These are phyloP conservation scores for Boulengeromyrus knoepffleri DNA, from an alignment of 2,113 vertebrate genomes.

Conservation along the genomic window DNA sequence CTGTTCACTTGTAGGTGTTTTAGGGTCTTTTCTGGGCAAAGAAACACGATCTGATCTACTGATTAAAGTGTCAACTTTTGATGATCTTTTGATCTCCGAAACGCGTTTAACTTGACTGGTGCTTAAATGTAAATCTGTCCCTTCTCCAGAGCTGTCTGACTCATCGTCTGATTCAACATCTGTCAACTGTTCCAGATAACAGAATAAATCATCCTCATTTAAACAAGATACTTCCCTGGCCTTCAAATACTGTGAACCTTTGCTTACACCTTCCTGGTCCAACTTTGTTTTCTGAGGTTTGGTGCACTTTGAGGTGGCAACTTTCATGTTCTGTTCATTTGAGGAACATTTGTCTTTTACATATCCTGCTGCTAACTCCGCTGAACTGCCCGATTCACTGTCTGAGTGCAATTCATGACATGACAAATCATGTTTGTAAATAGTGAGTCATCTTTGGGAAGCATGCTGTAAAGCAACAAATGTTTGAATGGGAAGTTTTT, in stretches of 20 bases:
- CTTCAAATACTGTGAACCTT: neutral
- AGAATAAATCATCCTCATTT: neutral
- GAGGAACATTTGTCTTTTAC: neutral
- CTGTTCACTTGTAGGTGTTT: neutral
- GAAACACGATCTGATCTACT: neutral
- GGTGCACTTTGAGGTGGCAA: neutral
- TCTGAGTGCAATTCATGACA: neutral
- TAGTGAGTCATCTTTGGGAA: neutral
- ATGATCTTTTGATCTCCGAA: neutral
- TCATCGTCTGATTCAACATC: neutral
- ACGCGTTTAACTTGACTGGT: neutral
- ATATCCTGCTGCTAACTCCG: neutral
- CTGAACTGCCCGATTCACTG: conserved; percentile 16
- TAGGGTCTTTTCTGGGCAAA: neutral
- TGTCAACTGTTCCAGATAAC: neutral
- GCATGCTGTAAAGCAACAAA: neutral
- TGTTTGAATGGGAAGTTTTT: neutral
- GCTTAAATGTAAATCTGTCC: neutral
- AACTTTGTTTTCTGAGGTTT: neutral
- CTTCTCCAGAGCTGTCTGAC: neutral
- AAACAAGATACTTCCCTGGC: neutral
- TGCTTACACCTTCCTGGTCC: neutral
- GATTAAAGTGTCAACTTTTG: neutral
- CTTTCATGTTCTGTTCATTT: neutral
- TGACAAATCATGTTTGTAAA: neutral